phyloP scores from a whole-genome alignment of 1,140 invertebrate genomes.

The Chymomyza costata region DNA sequence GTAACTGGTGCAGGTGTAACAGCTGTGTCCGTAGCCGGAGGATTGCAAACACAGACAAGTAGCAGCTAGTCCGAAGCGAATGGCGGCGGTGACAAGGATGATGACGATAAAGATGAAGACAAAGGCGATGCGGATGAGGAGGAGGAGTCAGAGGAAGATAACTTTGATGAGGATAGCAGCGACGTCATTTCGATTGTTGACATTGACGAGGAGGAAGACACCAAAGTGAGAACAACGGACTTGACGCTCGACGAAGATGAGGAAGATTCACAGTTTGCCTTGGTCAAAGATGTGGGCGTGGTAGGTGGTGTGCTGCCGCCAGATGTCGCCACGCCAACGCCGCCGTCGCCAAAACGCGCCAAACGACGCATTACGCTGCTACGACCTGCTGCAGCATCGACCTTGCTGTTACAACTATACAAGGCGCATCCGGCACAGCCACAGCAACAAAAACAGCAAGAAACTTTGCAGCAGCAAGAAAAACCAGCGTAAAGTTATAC shows the following conservation, averaged over 20 bases:
- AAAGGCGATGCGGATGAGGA: conserved; percentile 3
- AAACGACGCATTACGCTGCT: conserved; percentile 33
- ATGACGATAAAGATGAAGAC: conserved; percentile 4
- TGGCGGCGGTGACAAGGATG: conserved; percentile 18
- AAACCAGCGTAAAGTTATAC: conserved; percentile 12
- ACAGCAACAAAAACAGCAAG: conserved; percentile 11
- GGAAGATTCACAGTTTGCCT: conserved; percentile 58
- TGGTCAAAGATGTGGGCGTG: conserved; percentile 53
- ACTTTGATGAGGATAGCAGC: conserved; percentile 8
- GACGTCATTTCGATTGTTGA: conserved; percentile 59
- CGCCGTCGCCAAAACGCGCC: conserved; percentile 21
- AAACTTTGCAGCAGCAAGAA: conserved; percentile 5
- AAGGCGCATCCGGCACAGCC: conserved; percentile 27
- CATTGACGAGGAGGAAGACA: conserved; percentile 28
- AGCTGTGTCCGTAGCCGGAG: not conserved
- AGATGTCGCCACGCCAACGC: not conserved
- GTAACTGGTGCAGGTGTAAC: not conserved
- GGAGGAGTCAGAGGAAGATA: conserved; percentile 5
- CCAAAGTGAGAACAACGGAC: conserved; percentile 7
- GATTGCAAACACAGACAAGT: conserved; percentile 52
- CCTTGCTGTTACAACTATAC: conserved; percentile 18
- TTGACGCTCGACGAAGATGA: conserved; percentile 31
- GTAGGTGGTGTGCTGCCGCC: conserved; percentile 41
- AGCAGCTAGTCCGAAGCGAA: conserved; percentile 65
- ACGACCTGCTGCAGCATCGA: conserved; percentile 38